These are phyloP conservation scores for Parazoanthus atlanticus DNA, from an alignment of 92 coral and sea anemone genomes.

Conservation along the genomic window DNA sequence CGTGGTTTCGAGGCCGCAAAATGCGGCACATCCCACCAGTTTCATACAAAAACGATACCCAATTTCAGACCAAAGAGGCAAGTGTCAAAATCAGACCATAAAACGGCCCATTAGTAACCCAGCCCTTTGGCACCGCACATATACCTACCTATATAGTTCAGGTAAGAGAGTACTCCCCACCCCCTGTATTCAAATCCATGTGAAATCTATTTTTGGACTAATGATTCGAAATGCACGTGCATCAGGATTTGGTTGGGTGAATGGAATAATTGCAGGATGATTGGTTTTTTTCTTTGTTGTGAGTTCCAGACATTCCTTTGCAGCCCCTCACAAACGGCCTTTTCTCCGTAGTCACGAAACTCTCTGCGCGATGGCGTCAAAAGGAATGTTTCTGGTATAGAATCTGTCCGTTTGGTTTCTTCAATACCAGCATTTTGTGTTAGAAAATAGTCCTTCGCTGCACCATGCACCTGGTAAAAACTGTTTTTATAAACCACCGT, in stretches of 20 bases:
- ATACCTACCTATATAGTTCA: not conserved
- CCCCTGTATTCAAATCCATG: not conserved
- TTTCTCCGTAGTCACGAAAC: slow-evolving; percentile 6
- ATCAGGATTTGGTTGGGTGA: not conserved
- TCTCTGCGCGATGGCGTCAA: not conserved
- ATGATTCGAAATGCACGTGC: not conserved
- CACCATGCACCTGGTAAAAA: not conserved
- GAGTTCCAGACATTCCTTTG: slow-evolving; percentile 8
- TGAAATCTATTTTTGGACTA: slow-evolving; percentile 6
- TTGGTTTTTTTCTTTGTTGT: slow-evolving; percentile 9
- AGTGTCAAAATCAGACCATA: no score
- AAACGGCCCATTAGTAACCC: no score
- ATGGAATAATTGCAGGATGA: not conserved
- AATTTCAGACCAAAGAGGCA: no score
- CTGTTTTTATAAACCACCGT: not conserved
- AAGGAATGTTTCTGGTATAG: not conserved
- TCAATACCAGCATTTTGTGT: not conserved
- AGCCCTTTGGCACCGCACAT: no score
- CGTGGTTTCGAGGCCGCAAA: no score
- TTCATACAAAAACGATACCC: no score
- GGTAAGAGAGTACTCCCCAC: not conserved
- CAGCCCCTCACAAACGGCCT: not conserved
- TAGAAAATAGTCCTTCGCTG: not conserved
- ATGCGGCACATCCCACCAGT: no score
- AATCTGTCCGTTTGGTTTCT: not conserved